These are phyloP conservation scores for Eretmocerus hayati DNA, from an alignment of 2,888 invertebrate genomes.

Conservation along the genomic window DNA sequence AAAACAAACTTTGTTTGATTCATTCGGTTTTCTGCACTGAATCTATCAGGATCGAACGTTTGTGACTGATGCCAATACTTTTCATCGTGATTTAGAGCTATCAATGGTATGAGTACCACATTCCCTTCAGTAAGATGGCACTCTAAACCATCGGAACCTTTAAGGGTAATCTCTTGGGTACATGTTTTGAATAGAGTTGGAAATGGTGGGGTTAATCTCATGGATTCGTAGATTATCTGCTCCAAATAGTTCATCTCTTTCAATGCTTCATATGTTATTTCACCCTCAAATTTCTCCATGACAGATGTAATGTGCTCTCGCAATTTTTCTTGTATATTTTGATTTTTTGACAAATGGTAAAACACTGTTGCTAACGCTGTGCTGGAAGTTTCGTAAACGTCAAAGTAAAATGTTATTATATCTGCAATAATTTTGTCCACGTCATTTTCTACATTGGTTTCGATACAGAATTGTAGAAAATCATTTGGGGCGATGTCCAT, in stretches of 20 bases:
- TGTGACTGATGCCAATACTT: conserved; percentile 8
- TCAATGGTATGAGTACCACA: conserved; percentile 21
- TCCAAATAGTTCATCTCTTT: conserved; percentile 51
- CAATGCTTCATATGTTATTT: conserved; percentile 47
- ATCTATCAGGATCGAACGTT: conserved; percentile 10
- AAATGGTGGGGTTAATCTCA: conserved; percentile 22
- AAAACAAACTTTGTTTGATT: conserved; percentile 24
- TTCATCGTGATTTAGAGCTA: conserved; percentile 1
- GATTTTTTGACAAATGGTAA: conserved; percentile 47
- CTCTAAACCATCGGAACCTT: conserved; percentile 28
- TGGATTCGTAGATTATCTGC: conserved; percentile 43
- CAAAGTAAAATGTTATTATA: conserved; percentile 49
- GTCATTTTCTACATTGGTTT: not conserved
- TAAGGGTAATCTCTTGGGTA: conserved; percentile 21
- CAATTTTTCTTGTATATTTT: conserved; percentile 46
- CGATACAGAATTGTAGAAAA: conserved; percentile 48
- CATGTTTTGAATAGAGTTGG: conserved; percentile 23
- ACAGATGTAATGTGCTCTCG: conserved; percentile 44
- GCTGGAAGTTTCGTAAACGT: conserved; percentile 52
- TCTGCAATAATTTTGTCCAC: conserved; percentile 28
- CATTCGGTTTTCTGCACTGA: conserved; percentile 14
- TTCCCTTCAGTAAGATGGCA: conserved; percentile 23
- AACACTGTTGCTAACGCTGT: conserved; percentile 46
- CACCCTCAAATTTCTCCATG: conserved; percentile 26
- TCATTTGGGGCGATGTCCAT: conserved; percentile 39